Evolutionary conservation across 2,797 vertebrate species (phyloP), one percentile per base, ranked within the genome.

Genomic region (Eulemur rubriventer): DNA sequence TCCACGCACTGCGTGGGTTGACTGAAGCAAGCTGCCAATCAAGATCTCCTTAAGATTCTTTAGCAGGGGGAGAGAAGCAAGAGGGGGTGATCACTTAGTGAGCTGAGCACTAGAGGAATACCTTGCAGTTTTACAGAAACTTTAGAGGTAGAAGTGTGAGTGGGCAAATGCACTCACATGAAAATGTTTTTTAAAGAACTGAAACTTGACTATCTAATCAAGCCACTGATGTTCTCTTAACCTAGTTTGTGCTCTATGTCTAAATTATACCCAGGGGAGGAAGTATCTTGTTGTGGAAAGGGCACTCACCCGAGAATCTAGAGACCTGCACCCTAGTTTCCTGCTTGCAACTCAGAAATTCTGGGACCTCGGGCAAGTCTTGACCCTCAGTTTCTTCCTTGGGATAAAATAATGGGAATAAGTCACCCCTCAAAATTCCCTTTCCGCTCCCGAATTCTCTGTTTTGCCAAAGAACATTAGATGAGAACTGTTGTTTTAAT

Each of bases 21-120:
- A n/a, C 69, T 16, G 75, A 52, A 92, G 76, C 33, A 30, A 89
- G 70, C 65, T 96, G 94, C 63, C 97, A 78, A 26, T 96, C 96
- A 94, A 83, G 26, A 33, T 84, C 79, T 70, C 75, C 28, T 91
- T 63, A 65, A 69, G 72, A 90, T 81, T 59, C 28, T 41, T 88
- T 65, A 83, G 61, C 83, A 82, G 75, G 20, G n/a, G 20, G 63
- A 92, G 80, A 87, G 20, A 90, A 33, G 43, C 14, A 28, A 41
- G 48, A 80, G 35, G 92, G 48, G 48, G 50, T 0, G 28, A 76
- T 63, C 35, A 24, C 65, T 55, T 46, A 48, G 82, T 12, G 69
- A 63, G 24, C 4, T 50, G 43, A 97, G 89, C 7, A 35, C 7
- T 14, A 43, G 33, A 78, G 81, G 17, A 69, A 48, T 46, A 83